Base-by-base conservation (phyloP, 2,113 vertebrate genomes). In the Caranx ignobilis region DNA sequence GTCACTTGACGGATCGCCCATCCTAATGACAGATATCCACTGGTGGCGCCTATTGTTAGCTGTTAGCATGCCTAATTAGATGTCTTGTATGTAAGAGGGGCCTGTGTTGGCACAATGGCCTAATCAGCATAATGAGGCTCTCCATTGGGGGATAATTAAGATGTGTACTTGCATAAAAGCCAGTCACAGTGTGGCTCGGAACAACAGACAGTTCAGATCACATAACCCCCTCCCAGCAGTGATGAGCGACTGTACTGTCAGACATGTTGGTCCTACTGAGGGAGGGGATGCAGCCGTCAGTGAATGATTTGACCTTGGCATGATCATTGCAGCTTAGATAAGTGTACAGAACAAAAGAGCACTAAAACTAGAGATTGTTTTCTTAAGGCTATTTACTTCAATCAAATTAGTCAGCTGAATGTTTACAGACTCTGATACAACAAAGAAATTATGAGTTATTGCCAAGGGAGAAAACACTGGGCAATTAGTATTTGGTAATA, bases 141-240 rank as follows among this genome's bases (percentile, higher is more conserved):
- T 88, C 79, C 79, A 80, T 73, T 87, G 90, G 85, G 86, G 89
- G 85, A 94, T 91, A 94, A 94, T 94, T 94, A 95, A 85, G 90
- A 86, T 86, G 87, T 88, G 81, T 89, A 72, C 87, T 89, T 88
- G 81, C 81, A 84, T 82, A 88, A 90, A 83, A 90, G 87, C 82
- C 63, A 90, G 77, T 87, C 81, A 68, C 78, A 86, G 76, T 41
- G n/a, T 86, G 83, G 65, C 59, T 34, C 19, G 56, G 69, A 75
- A 86, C 56, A 84, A 72, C 64, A 83, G 82, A 89, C 80, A 86
- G 83, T 82, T 83, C 81, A 65, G 69, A 79, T 88, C 68, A 84
- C 71, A 77, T 74, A 74, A 71, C 68, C 66, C 57, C 37, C 57
- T 35, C 65, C 62, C 65, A 66, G 60, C 61, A 67, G 77, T 37